Evolutionary conservation across 2,888 invertebrate genomes (phyloP).

Genomic region (Pyrrhosoma nymphula): DNA sequence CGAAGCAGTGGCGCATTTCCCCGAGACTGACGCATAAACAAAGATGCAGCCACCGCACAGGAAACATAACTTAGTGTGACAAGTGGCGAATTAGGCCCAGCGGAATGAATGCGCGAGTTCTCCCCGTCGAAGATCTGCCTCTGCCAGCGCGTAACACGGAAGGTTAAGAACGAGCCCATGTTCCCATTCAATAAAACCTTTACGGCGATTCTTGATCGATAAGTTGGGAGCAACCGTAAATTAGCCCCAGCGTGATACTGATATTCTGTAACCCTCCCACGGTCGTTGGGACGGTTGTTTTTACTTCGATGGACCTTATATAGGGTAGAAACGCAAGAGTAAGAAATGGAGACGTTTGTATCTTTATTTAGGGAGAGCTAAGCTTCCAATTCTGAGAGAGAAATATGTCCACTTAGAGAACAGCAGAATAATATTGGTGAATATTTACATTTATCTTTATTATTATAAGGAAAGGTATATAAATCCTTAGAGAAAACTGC

Average conservation of each 20-base stretch:
- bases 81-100: not conserved
- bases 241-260: not conserved
- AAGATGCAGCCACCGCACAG: not conserved
- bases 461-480: not conserved
- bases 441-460: too few species aligned
- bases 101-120: not conserved
- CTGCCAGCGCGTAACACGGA: not conserved
- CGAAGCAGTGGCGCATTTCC: not conserved
- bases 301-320: not conserved
- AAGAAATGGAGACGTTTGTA: not conserved
- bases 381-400: too few species aligned
- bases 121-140: not conserved
- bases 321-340: not conserved
- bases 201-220: not conserved
- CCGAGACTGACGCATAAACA: not conserved
- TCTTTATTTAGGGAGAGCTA: not conserved
- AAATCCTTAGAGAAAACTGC: not conserved
- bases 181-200: not conserved
- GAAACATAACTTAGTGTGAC: conserved; percentile 5
- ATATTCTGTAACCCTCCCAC: not conserved
- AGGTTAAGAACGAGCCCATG: not conserved
- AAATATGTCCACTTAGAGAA: too few species aligned
- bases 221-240: not conserved
- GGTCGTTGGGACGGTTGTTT: not conserved
- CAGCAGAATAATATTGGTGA: too few species aligned